Percentiles rank a stretch among this genome's conserved stretches.
phyloP scores from a whole-genome alignment of 37 sponge, comb jelly and placozoan species.

The Ephydatia muelleri region DNA sequence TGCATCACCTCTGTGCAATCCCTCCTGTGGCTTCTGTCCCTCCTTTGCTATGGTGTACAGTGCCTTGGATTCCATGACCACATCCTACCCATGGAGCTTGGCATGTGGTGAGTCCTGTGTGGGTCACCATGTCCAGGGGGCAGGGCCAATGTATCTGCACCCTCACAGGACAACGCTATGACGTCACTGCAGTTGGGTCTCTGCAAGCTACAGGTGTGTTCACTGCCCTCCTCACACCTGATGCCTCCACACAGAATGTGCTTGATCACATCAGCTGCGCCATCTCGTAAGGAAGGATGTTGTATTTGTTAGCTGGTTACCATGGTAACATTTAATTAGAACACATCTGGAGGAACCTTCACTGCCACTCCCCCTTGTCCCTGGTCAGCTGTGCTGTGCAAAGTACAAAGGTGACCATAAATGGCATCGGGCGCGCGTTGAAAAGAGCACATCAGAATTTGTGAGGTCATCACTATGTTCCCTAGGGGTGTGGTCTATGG shows the following conservation, averaged over 20 bases:
- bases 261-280: not conserved
- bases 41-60: not conserved
- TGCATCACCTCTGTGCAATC: not conserved
- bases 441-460: not conserved
- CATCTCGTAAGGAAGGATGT: not conserved
- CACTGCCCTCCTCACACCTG: not conserved
- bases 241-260: not conserved
- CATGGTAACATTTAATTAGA: not conserved
- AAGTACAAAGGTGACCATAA: not conserved
- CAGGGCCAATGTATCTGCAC: not conserved
- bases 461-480: no score
- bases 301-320: not conserved
- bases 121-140: not conserved
- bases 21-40: not conserved
- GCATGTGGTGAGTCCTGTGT: not conserved
- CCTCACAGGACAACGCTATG: not conserved
- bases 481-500: no score
- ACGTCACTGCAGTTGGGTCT: not conserved
- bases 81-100: not conserved
- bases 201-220: not conserved
- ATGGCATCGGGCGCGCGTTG: not conserved
- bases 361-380: not conserved
- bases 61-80: not conserved
- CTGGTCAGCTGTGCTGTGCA: constrained; percentile 7
- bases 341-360: not conserved